A percentile compares a stretch with the other conserved stretches of the same genome.
phyloP scores from a whole-genome alignment of 2,888 invertebrate genomes.

The Calephelis perditalis region DNA sequence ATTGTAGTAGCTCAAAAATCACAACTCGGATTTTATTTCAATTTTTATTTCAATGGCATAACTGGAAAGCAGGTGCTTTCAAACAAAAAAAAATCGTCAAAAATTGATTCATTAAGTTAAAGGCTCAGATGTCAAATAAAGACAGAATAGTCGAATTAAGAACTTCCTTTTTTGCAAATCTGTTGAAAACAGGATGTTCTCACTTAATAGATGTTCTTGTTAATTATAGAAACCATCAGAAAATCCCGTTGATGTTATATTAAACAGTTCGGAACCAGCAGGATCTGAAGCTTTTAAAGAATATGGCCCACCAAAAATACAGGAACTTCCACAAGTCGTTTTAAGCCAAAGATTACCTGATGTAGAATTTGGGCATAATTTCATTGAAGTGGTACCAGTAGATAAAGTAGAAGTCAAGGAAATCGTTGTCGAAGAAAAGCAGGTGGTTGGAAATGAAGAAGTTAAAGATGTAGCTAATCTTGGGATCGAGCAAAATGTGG shows the following conservation, averaged over 20 bases:
- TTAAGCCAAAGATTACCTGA: slow-evolving; percentile 54
- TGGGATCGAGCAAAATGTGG: neutral
- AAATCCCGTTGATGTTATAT: slow-evolving; percentile 57
- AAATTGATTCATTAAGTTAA: too few relatives aligned
- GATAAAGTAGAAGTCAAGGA: slow-evolving; percentile 30
- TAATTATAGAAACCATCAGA: slow-evolving; percentile 54
- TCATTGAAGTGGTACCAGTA: slow-evolving; percentile 32
- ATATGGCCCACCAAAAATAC: slow-evolving; percentile 66
- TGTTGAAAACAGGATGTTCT: too few relatives aligned
- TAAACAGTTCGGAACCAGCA: slow-evolving; percentile 60
- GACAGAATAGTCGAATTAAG: too few relatives aligned
- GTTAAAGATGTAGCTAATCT: slow-evolving; percentile 16
- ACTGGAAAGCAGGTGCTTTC: too few relatives aligned
- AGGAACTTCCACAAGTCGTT: slow-evolving; percentile 41
- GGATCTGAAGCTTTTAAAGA: slow-evolving; percentile 69
- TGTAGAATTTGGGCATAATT: slow-evolving; percentile 47
- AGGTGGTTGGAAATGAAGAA: slow-evolving; percentile 14
- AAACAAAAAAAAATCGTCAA: too few relatives aligned
- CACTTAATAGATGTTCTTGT: too few relatives aligned
- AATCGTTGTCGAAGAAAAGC: slow-evolving; percentile 20
- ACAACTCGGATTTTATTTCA: too few relatives aligned
- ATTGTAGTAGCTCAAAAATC: too few relatives aligned
- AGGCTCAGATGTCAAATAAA: too few relatives aligned
- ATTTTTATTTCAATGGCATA: too few relatives aligned
- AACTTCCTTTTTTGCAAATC: too few relatives aligned